phyloP scores from a whole-genome alignment of 2,888 invertebrate species.

The Schrankia costaestrigalis region DNA sequence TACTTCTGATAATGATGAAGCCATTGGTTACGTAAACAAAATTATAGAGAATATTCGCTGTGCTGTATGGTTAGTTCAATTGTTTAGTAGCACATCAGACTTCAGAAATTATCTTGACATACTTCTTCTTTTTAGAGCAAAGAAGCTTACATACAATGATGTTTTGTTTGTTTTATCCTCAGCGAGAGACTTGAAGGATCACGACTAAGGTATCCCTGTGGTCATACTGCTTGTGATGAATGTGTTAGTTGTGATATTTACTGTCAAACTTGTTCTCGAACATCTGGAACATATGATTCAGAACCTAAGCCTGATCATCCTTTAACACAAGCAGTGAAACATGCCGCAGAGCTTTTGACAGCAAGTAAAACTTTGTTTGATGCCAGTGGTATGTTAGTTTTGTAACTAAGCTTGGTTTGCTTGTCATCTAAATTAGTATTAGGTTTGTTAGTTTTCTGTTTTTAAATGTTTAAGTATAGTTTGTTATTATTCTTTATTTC shows the following conservation, averaged over 20 bases:
- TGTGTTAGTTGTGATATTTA: slow-evolving; percentile 42
- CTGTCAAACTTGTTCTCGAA: slow-evolving; percentile 50
- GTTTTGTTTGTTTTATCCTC: slow-evolving; percentile 15
- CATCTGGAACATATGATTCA: slow-evolving; percentile 24
- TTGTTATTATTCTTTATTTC: slow-evolving; percentile 2
- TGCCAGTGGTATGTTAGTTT: slow-evolving; percentile 57
- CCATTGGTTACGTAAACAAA: slow-evolving; percentile 45
- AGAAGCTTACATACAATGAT: too few relatives aligned
- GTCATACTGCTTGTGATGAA: slow-evolving; percentile 57
- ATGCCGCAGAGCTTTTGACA: slow-evolving; percentile 43
- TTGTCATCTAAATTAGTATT: too few relatives aligned
- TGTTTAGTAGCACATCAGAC: too few relatives aligned
- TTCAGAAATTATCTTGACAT: too few relatives aligned
- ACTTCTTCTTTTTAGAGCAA: too few relatives aligned
- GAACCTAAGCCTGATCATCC: slow-evolving; percentile 38
- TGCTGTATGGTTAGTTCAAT: slow-evolving; percentile 49
- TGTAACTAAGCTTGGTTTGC: too few relatives aligned
- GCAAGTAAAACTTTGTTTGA: slow-evolving; percentile 53
- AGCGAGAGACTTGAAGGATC: slow-evolving; percentile 54
- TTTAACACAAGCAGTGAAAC: slow-evolving; percentile 40
- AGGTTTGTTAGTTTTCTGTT: too few relatives aligned
- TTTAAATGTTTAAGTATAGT: background rate
- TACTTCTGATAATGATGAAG: slow-evolving; percentile 40
- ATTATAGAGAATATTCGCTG: slow-evolving; percentile 54
- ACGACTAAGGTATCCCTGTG: slow-evolving; percentile 55